Base-by-base conservation (phyloP, 2,797 vertebrate species). In the Streptopelia turtur region DNA sequence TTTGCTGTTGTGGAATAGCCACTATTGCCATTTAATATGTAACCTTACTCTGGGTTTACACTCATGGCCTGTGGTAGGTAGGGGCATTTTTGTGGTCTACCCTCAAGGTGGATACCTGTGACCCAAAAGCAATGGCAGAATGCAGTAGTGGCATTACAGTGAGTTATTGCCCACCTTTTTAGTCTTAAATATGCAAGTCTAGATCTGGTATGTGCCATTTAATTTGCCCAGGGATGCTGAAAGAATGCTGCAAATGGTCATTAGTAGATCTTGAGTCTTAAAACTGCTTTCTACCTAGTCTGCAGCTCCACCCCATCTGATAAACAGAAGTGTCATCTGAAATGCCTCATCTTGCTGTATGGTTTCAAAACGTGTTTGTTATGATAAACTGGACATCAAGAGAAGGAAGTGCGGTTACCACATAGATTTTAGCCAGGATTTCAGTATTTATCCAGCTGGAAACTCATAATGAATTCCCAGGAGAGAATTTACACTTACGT, bases 11-110 rank as follows among this genome's bases (percentile, higher is more conserved):
- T 21, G 33, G 47, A 31, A 30, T 61, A 83, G 52, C 31, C 14
- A n/a, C 25, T 57, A 9, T n/a, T 69, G 11, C 16, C 6, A 1
- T 10, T 33, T 31, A 18, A 27, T 7, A 7, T 8, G 5, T 15
- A 37, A 13, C 23, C 24, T 37, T 50, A 39, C 3, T 31, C 21
- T 69, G 60, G 23, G 10, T 47, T 86, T 88, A 11, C 20, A 5
- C 3, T 60, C 6, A 1, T 1, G 11, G 31, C 13, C 23, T 2
- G 1, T 55, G 47, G 47, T 43, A 20, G 52, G 7, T 18, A 66
- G 56, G 27, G 53, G 24, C 52, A 7, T 65, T 91, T 82, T 82
- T 57, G 16, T 69, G 23, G 13, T 45, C 25, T 78, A 0, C 43
- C 28, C 21, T 70, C 25, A 14, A 43, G 49, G 30, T 49, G 16